A percentile compares a stretch with the other conserved stretches of the same genome.
These are phyloP conservation scores for Chelidonichthys spinosus DNA, from an alignment of 2,797 vertebrate genomes.

Conservation along the genomic window DNA sequence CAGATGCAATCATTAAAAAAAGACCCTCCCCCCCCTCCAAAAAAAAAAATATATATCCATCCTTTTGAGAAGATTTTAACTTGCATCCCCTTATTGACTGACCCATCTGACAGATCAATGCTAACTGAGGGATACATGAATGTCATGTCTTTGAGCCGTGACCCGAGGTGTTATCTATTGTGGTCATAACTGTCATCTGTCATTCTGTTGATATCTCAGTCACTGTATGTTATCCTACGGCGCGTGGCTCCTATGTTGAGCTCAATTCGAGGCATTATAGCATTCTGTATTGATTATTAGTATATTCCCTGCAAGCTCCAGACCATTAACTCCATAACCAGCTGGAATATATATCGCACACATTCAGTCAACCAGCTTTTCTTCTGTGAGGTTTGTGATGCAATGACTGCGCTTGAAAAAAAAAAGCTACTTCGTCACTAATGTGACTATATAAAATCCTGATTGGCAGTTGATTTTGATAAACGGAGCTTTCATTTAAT, in stretches of 20 bases:
- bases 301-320: conserved; percentile 37
- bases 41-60: not conserved
- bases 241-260: conserved; percentile 5
- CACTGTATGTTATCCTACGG: conserved; percentile 13
- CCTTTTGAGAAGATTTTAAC: conserved; percentile 39
- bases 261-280: conserved; percentile 21
- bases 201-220: conserved; percentile 5
- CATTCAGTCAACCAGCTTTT: not conserved
- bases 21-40: too few species aligned
- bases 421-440: not conserved
- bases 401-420: not conserved
- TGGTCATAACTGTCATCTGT: conserved; percentile 17
- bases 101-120: conserved; percentile 40
- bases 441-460: conserved; percentile 9
- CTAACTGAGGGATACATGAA: conserved; percentile 23
- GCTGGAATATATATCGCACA: conserved; percentile 15
- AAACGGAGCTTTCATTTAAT: conserved; percentile 32
- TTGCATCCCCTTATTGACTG: conserved; percentile 50
- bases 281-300: conserved; percentile 57
- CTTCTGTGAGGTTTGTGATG: conserved; percentile 5
- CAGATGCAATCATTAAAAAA: conserved; percentile 20
- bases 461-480: conserved; percentile 48
- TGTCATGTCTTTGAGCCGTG: conserved; percentile 19
- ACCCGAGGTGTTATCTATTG: not conserved
- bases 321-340: conserved; percentile 41